Evolutionary conservation across 2,113 vertebrate species (phyloP).

Genomic region (Capra hircus): DNA sequence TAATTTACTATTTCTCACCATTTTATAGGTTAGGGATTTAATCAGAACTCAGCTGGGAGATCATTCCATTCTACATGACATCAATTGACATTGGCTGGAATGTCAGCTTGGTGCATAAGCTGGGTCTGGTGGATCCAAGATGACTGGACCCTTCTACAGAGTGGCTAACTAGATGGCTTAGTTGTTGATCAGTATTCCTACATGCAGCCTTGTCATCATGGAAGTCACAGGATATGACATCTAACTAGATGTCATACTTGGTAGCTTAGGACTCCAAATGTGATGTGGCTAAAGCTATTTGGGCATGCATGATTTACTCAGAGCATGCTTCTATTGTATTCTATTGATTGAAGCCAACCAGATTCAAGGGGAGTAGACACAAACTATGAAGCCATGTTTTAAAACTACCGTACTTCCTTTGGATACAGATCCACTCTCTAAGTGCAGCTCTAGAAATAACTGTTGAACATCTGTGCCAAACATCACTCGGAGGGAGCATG

Average conservation of each 20-base stretch:
- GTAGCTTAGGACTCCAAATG: neutral
- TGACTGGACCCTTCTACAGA: neutral
- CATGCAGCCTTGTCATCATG: neutral
- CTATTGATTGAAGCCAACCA: neutral
- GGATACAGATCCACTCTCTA: neutral
- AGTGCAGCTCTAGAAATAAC: neutral
- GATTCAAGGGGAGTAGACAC: neutral
- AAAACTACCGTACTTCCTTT: neutral
- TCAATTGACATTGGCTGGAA: neutral
- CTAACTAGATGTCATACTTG: neutral
- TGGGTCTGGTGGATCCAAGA: neutral
- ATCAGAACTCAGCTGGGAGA: neutral
- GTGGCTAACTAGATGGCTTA: neutral
- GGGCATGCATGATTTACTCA: neutral
- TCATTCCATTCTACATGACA: neutral
- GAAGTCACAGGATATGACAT: neutral
- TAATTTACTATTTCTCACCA: neutral
- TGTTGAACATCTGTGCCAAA: neutral
- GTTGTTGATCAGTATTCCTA: neutral
- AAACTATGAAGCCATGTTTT: neutral
- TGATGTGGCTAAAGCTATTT: neutral
- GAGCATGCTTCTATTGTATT: neutral
- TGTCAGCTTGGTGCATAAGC: neutral
- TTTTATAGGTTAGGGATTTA: neutral
- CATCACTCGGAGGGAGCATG: neutral